Conservation (phyloP, 2,113 vertebrate species). For the Sturnus vulgaris region DNA sequence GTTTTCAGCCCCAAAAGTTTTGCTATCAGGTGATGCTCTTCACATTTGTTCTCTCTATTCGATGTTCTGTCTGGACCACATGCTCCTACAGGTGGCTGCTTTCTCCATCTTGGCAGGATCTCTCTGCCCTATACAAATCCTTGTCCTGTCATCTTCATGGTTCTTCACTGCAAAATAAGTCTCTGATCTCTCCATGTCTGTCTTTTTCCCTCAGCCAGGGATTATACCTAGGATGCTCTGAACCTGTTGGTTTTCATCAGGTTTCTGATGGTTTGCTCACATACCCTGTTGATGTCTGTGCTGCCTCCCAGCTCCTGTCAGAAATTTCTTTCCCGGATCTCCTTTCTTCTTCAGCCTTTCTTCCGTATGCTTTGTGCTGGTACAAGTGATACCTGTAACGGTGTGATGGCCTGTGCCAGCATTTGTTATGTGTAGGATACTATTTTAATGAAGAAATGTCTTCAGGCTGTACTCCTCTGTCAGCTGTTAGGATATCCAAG, state of each 20-base stretch:
- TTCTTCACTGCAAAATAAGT: background rate
- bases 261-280: background rate
- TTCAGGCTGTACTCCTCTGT: background rate
- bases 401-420: background rate
- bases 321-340: background rate
- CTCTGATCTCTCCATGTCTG: background rate
- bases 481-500: background rate
- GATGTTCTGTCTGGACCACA: background rate
- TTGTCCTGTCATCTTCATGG: background rate
- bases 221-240: background rate
- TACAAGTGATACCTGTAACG: accelerated
- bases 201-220: background rate
- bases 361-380: background rate
- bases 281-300: too few species aligned
- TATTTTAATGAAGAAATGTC: background rate
- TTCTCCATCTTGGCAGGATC: background rate
- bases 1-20: background rate
- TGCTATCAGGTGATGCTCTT: background rate
- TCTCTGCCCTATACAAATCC: background rate
- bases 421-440: background rate
- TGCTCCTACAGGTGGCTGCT: background rate
- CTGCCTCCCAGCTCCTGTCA: background rate
- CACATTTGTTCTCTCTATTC: accelerated
- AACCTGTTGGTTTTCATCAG: background rate
- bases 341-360: background rate